These are phyloP conservation scores for Acanthurus tractus DNA, from an alignment of 2,797 vertebrate genomes.

Conservation along the genomic window DNA sequence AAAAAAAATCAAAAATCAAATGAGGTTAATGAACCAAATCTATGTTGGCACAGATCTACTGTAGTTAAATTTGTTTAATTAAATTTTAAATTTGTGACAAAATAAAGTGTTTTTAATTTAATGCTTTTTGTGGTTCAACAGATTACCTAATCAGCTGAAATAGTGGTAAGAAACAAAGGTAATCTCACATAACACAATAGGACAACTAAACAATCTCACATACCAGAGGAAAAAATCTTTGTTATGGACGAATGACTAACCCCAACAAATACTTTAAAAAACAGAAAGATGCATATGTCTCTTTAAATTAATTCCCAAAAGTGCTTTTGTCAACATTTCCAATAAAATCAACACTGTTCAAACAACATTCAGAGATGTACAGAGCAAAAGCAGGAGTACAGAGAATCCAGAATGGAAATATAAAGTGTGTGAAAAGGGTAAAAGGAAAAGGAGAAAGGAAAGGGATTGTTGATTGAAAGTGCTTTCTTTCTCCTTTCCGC, in stretches of 20 bases:
- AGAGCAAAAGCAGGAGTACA: slow-evolving; percentile 34
- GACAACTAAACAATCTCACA: neutral
- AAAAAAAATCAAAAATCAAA: neutral
- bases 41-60: neutral
- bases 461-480: slow-evolving; percentile 68
- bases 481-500: slow-evolving; percentile 70
- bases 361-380: slow-evolving; percentile 50
- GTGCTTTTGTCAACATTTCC: slow-evolving; percentile 56
- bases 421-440: slow-evolving; percentile 52
- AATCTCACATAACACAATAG: neutral
- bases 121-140: no score
- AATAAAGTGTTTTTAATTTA: no score
- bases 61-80: no score
- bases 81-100: no score
- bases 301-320: slow-evolving; percentile 65
- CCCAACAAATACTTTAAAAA: slow-evolving; percentile 24
- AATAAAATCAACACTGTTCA: slow-evolving; percentile 61
- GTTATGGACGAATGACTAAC: slow-evolving; percentile 11
- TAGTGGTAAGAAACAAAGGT: no score
- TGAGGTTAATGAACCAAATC: neutral
- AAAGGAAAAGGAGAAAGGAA: slow-evolving; percentile 57
- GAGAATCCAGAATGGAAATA: slow-evolving; percentile 46
- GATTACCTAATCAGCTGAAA: no score
- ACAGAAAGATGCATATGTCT: slow-evolving; percentile 51
- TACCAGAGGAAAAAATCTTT: slow-evolving; percentile 22